Base-by-base conservation (phyloP, 2,113 vertebrate species). In the Nothobranchius furzeri region DNA sequence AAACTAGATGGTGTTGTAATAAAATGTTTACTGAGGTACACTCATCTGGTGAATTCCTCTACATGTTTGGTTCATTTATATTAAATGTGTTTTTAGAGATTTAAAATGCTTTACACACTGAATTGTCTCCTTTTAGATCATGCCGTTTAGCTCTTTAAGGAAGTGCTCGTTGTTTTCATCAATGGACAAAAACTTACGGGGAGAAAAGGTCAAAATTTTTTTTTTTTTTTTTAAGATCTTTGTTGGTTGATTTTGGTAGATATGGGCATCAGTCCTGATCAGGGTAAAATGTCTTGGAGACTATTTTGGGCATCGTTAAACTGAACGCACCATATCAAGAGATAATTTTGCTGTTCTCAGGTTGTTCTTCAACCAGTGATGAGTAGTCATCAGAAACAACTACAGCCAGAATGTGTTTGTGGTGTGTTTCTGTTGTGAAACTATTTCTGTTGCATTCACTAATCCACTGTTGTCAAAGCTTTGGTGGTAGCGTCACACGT, bases 1-100 rank as follows among this genome's bases (percentile, higher is more conserved):
- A 92, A 82, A 68, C 88, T 97, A 96, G 95, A 94, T 95, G 94
- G 95, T 98, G 95, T 98, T 98, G 97, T 98, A 98, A 99, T 99
- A 99, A 99, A 98, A 94, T 95, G 93, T 96, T 96, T 93, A 95
- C 95, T 94, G 95, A 95, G 95, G 95, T 95, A 95, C 92, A 94
- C 93, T 89, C 78, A 89, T 95, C 95, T 77, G 83, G 74, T 88
- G 82, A 82, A 77, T 91, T 89, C 77, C 75, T 95, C 94, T 93
- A 92, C 87, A 94, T 93, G 90, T 94, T 93, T 93, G 60, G 14
- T 73, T 80, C 77, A 83, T 90, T 87, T 81, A 86, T 86, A 81
- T 89, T 78, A 88, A 89, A 88, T 89, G 79, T 85, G 36, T 69
- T 70, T 81, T 70, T 71, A n/a, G 77, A 42, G 48, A 46, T 40